Conservation (phyloP, 2,113 vertebrate species). For the Vulpes ferrilata region DNA sequence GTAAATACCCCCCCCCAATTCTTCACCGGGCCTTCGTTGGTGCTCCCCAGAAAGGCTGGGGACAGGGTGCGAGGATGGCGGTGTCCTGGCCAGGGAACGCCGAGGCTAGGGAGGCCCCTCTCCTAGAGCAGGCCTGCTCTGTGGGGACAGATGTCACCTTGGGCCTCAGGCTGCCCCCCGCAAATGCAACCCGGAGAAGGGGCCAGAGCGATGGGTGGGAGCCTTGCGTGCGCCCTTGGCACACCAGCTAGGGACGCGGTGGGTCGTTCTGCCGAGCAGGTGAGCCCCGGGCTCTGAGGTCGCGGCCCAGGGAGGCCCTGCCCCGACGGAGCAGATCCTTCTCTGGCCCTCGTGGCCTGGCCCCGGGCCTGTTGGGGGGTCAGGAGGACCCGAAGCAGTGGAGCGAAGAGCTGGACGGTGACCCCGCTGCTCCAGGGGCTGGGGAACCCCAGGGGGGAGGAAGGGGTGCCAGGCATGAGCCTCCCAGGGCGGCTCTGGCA, state of each 20-base stretch:
- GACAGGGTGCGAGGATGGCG: rapidly evolving
- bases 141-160: not conserved
- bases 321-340: not conserved
- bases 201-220: not conserved
- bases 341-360: not conserved
- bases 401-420: not conserved
- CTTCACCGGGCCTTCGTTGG: not conserved
- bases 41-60: not conserved
- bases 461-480: not conserved
- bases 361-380: not conserved
- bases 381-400: not conserved
- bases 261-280: not conserved
- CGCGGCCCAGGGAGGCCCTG: not conserved
- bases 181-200: not conserved
- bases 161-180: not conserved
- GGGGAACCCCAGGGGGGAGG: not conserved
- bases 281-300: not conserved
- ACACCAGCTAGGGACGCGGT: not conserved
- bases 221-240: not conserved
- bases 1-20: not conserved
- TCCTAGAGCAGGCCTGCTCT: not conserved
- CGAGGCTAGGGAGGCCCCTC: not conserved
- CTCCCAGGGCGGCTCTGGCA: too few relatives aligned
- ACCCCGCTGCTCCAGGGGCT: not conserved
- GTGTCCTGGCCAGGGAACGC: too few relatives aligned